Conservation (phyloP, 2,797 vertebrate genomes). For the Dallia pectoralis region DNA sequence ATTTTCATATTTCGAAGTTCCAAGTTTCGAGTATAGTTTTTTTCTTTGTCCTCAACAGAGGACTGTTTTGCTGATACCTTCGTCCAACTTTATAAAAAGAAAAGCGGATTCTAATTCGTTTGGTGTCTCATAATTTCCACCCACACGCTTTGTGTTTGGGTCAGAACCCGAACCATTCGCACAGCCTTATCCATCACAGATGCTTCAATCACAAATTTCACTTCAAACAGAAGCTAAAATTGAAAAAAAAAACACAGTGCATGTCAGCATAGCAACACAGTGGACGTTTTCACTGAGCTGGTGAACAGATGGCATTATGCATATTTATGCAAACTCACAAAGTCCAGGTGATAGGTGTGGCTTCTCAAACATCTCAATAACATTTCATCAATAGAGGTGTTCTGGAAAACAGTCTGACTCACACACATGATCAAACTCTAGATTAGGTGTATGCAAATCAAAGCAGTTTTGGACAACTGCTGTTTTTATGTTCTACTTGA, state of each 20-base stretch:
- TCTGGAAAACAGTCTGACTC: not conserved
- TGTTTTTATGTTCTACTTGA: no score
- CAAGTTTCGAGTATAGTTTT: no score
- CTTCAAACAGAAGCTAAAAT: not conserved
- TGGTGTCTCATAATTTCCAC: no score
- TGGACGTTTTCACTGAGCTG: not conserved
- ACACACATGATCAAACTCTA: not conserved
- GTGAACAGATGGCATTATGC: slow-evolving; percentile 6
- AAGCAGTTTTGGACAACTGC: no score
- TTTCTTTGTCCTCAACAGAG: no score
- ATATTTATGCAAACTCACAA: not conserved
- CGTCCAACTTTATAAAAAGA: no score
- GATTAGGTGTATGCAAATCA: not conserved
- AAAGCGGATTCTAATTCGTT: no score
- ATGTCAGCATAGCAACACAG: not conserved
- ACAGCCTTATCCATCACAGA: not conserved
- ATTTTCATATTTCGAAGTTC: no score
- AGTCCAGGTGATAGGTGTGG: not conserved
- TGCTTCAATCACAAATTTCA: not conserved
- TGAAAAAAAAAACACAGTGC: not conserved
- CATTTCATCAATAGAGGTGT: not conserved
- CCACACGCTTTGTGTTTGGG: no score
- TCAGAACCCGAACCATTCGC: no score
- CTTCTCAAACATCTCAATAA: not conserved
- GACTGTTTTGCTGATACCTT: no score